These are phyloP conservation scores for Tamandua tetradactyla DNA, from an alignment of 2,797 vertebrate genomes.

Conservation along the genomic window DNA sequence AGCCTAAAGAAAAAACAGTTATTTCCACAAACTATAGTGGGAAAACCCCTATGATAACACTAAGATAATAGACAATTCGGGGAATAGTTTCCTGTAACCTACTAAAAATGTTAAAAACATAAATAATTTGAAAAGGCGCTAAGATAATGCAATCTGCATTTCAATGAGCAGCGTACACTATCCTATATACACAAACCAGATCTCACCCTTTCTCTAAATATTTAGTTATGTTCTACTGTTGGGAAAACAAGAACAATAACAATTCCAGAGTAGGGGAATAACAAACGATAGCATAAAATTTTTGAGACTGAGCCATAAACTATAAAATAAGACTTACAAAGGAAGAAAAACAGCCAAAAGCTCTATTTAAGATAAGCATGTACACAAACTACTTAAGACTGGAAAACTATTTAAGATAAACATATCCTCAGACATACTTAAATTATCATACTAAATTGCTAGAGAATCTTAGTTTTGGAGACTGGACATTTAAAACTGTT, in stretches of 20 bases:
- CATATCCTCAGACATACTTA: background rate
- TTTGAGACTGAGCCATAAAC: background rate
- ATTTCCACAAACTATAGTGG: background rate
- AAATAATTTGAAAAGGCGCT: background rate
- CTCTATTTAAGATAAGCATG: background rate
- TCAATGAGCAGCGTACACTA: background rate
- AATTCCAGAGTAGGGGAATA: background rate
- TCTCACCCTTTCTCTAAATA: background rate
- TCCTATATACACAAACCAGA: background rate
- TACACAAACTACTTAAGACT: background rate
- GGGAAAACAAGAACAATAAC: background rate
- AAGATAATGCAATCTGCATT: background rate
- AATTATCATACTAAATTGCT: background rate
- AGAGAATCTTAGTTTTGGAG: background rate
- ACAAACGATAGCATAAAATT: background rate
- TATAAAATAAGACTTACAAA: background rate
- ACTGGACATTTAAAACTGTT: conserved; percentile 20
- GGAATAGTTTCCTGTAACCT: background rate
- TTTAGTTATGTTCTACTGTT: background rate
- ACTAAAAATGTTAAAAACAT: background rate
- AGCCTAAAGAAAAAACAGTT: conserved; percentile 17
- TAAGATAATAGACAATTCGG: background rate
- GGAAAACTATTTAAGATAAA: background rate
- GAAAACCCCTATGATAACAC: background rate
- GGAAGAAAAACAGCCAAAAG: background rate